Evolutionary conservation across 2,888 invertebrate species (phyloP), one percentile per base, ranked within the genome.

Genomic region (Meteorus cinctellus): DNA sequence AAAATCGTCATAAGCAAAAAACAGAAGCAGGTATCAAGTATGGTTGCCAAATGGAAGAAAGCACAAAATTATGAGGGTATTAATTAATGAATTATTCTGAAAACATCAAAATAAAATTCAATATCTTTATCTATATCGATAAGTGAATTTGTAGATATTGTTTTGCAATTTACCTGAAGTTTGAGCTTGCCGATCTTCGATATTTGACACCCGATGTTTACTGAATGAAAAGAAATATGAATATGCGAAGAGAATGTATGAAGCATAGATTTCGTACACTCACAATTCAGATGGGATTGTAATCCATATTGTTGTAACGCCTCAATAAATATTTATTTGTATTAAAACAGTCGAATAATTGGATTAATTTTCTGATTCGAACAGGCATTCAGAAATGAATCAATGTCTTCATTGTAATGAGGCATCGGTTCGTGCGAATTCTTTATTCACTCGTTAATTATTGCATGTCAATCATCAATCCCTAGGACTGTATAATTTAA

Each of bases 41-140:
- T 94, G 85, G 94, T 94, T 0, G 93, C 94, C 72, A 94, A 94
- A 82, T 94, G 94, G 94, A 93, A 94, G 87, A 93, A 92, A 83
- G 93, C 93, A 62, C 93, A 94, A 86, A 91, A 92, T 27, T 81
- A 79, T 70, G 77, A 81, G 60, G 80, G 78, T 62, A 77, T 77
- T 71, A 77, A 80, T 75, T 81, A 45, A 79, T 48, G 4, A 29
- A 48, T 12, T 41, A 2, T 41, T 41, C 19, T 65, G n/a, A 31
- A 34, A 8, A n/a, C 12, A 3, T 36, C 10, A 10, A 24, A n/a
- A 41, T 41, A 41, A 24, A n/a, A 41, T 66, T 41, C 41, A 66
- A 24, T 19, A 55, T 24, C 24, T 8, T 8, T 4, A 2, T 0
- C 10, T 6, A 4, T 8, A 19, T 55, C 6, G n/a, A 41, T 2